Evolutionary conservation across 53 echinoderm and acorn worm genomes (phyloP).

Genomic region (Actinopyga echinites): DNA sequence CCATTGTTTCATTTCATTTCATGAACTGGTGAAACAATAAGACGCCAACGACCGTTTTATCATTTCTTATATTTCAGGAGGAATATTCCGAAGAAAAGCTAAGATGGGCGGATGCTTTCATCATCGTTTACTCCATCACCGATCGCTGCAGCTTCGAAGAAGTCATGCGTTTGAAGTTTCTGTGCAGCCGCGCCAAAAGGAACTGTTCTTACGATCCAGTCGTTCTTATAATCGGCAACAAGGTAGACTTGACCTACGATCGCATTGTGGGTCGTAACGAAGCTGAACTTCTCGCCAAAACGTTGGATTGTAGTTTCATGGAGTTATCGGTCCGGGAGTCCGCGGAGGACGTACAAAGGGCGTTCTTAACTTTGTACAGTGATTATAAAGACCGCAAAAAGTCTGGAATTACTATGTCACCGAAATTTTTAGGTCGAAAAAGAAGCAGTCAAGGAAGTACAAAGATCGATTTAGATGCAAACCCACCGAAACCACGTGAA

Average conservation of each 20-base stretch:
- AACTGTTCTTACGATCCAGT: constrained; percentile 77
- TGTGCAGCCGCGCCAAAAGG: constrained; percentile 69
- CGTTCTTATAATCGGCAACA: constrained; percentile 89
- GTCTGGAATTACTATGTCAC: constrained; percentile 53
- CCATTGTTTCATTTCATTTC: not conserved
- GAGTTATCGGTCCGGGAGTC: constrained; percentile 82
- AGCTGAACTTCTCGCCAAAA: constrained; percentile 65
- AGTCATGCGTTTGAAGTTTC: constrained; percentile 82
- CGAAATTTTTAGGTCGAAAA: constrained; percentile 71
- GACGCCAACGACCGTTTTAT: not conserved
- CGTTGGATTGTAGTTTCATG: constrained; percentile 71
- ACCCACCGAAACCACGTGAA: constrained; percentile 82
- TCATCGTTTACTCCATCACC: constrained; percentile 91
- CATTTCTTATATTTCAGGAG: constrained; percentile 59
- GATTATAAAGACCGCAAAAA: constrained; percentile 71
- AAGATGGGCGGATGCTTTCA: constrained; percentile 95
- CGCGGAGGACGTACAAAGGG: constrained; percentile 73
- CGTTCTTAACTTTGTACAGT: constrained; percentile 68
- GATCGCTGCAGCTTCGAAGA: constrained; percentile 96
- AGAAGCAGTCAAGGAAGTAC: constrained; percentile 38
- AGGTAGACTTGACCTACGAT: constrained; percentile 81
- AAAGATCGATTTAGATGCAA: constrained; percentile 72
- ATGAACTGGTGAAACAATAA: not conserved
- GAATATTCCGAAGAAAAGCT: constrained; percentile 86
- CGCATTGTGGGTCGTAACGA: constrained; percentile 73